A percentile compares a stretch with the other conserved stretches of the same genome.
phyloP scores from a whole-genome alignment of 30 jellyfish, hydroid and myxozoan species.

The Cassiopea xamachana region DNA sequence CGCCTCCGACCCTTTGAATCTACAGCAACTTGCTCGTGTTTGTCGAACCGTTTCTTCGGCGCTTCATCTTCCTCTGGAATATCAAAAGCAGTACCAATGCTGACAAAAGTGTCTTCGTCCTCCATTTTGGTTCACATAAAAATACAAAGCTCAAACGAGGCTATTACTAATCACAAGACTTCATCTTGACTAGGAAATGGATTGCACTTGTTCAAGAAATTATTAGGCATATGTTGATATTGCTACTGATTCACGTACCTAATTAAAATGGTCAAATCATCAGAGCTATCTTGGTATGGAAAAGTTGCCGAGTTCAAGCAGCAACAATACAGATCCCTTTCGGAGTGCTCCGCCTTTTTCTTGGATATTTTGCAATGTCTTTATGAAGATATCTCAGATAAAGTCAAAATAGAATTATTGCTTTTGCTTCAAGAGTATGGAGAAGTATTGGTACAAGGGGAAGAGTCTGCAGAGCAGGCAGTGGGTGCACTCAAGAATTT shows the following conservation, averaged over 20 bases:
- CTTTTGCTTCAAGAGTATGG: slow-evolving; percentile 51
- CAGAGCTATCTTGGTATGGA: slow-evolving; percentile 27
- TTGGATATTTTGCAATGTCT: slow-evolving; percentile 55
- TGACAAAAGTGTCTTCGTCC: slow-evolving; percentile 66
- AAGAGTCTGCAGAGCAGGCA: slow-evolving; percentile 68
- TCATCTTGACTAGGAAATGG: not conserved
- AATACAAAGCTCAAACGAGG: not conserved
- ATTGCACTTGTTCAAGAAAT: not conserved
- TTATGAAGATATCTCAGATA: slow-evolving; percentile 57
- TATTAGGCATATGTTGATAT: not conserved
- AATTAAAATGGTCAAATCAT: slow-evolving; percentile 26
- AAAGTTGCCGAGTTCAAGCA: slow-evolving; percentile 52
- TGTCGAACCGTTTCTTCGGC: slow-evolving; percentile 68
- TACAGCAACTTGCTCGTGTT: slow-evolving; percentile 87
- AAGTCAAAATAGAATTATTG: slow-evolving; percentile 40
- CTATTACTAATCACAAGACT: not conserved
- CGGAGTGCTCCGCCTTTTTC: slow-evolving; percentile 55
- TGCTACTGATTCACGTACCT: not conserved
- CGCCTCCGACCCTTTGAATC: slow-evolving; percentile 97
- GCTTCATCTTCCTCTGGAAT: slow-evolving; percentile 81
- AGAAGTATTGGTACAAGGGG: slow-evolving; percentile 47
- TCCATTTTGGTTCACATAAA: slow-evolving; percentile 3
- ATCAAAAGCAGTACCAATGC: slow-evolving; percentile 91
- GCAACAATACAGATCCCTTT: slow-evolving; percentile 18
- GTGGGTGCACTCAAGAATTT: slow-evolving; percentile 56